Evolutionary conservation across 2,797 vertebrate genomes (phyloP).

Genomic region (Muscicapa comitata): DNA sequence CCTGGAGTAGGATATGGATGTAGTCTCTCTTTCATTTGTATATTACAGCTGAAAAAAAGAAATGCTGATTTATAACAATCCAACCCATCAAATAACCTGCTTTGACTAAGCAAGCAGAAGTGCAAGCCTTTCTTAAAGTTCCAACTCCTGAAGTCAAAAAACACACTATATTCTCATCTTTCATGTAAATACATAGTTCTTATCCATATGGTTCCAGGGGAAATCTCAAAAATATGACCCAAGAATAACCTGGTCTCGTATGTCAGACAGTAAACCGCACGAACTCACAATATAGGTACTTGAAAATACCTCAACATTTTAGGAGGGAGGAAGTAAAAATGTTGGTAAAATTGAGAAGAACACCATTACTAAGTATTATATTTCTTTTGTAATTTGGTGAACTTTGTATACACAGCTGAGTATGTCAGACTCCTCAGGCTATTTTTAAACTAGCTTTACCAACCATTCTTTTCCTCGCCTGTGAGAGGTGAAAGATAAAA

Average conservation of each 20-base stretch:
- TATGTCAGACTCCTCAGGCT: neutral
- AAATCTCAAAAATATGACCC: conserved; percentile 41
- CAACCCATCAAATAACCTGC: neutral
- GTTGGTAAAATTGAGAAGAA: neutral
- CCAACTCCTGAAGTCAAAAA: neutral
- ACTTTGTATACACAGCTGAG: conserved; percentile 7
- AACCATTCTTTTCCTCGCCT: neutral
- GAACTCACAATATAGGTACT: conserved; percentile 2
- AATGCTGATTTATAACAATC: neutral
- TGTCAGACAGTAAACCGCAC: conserved; percentile 1
- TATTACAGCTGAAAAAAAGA: neutral
- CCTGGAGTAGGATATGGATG: neutral
- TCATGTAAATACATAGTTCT: conserved; percentile 15
- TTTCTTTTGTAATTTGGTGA: neutral
- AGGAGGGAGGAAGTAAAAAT: neutral
- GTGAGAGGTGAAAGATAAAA: neutral
- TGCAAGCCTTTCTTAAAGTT: neutral
- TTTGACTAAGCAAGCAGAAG: neutral
- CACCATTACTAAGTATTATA: neutral
- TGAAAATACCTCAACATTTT: neutral
- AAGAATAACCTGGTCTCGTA: neutral
- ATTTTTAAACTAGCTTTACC: neutral
- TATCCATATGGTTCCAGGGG: conserved; percentile 8
- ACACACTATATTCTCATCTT: conserved; percentile 4
- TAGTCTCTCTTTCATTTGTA: neutral